Base-by-base conservation (phyloP, 1,140 invertebrate species). In the Bombus ignitus region DNA sequence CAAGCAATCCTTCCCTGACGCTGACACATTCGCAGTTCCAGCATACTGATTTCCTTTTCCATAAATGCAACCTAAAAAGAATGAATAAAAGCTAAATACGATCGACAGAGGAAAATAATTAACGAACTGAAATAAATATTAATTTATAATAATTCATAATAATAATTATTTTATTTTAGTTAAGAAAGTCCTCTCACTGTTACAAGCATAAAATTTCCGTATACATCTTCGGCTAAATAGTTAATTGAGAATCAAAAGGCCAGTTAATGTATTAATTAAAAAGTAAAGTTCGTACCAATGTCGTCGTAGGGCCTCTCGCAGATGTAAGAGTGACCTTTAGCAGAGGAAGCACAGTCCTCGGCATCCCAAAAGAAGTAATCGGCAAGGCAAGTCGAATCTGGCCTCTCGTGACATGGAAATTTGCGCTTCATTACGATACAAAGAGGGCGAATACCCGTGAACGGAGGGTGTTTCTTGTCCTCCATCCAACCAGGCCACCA, bases 301-400 rank as follows among this genome's bases (percentile, higher is more conserved):
- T 96, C 94, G 68, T 95, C 92, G 74, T 95, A 95, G 42, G 93
- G 91, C 80, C 95, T 95, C 89, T 96, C 93, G 90, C 96, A 96
- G 81, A 96, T 91, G 75, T 95, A 96, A 8, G 95, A 94, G 76
- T 96, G 94, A 37, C 92, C 94, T 37, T 95, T 94, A 37, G 89
- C 91, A 39, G 94, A 93, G 22, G 91, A 86, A 10, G 91, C 92
- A 81, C 96, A 96, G 81, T 96, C 95, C 72, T 96, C 95, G 9
- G 92, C 87, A 35, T 95, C 94, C 96, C 96, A 96, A 84, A 96
- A 96, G 91, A 95, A 96, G 83, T 96, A 96, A 88, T 96, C 96
- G 37, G 95, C 90, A 12, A 87, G 84, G 81, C 95, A 95, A 37
- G 84, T 91, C 35, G 88, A 86, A 0, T 93, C 92, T 0, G 93